Percentiles rank a stretch among this genome's conserved stretches.
Conservation (phyloP, 2,888 invertebrate genomes). For the Empis livida region DNA sequence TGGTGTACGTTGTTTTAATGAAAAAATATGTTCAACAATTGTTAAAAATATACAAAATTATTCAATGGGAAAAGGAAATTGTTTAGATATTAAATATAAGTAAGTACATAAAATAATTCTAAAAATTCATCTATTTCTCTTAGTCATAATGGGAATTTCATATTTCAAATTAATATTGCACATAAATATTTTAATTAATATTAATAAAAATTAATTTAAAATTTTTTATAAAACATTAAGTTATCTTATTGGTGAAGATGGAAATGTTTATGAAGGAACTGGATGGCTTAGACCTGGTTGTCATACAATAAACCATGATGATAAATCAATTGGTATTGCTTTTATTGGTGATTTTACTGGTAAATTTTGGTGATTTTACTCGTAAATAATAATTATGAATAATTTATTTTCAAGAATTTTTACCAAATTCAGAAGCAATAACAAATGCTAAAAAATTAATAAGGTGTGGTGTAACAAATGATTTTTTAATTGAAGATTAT, state of each 20-base stretch:
- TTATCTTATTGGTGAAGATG: slow-evolving; percentile 44
- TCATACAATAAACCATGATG: slow-evolving; percentile 41
- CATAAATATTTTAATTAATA: no score
- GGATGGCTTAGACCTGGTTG: slow-evolving; percentile 44
- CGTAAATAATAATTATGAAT: no score
- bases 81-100: slow-evolving; percentile 40
- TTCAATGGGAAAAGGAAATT: slow-evolving; percentile 36
- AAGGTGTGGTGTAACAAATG: no score
- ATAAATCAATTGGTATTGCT: slow-evolving; percentile 40
- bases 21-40: slow-evolving; percentile 26
- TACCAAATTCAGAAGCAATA: no score
- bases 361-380: slow-evolving; percentile 18
- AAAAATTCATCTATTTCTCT: no score
- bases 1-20: slow-evolving; percentile 32
- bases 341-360: slow-evolving; percentile 39
- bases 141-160: no score
- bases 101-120: slow-evolving; percentile 22
- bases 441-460: no score
- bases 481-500: no score
- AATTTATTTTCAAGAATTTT: no score
- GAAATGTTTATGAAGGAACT: slow-evolving; percentile 44
- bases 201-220: background rate
- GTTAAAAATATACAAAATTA: slow-evolving; percentile 36
- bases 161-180: no score
- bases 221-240: slow-evolving; percentile 22